Conservation (phyloP, 2,113 vertebrate species). For the Ranitomeya variabilis region DNA sequence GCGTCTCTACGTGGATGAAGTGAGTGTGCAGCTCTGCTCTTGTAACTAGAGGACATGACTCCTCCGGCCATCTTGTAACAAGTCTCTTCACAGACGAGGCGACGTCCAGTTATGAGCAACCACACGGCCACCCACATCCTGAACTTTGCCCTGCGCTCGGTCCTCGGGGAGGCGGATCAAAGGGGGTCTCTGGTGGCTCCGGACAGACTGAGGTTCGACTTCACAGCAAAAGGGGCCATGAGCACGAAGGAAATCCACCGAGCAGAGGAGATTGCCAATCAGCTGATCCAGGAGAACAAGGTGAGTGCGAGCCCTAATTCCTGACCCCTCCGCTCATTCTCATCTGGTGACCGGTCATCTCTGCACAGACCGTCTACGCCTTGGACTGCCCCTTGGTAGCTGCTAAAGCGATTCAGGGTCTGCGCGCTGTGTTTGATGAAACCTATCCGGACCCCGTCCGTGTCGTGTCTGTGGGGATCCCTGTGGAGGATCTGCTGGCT, state of each 20-base stretch:
- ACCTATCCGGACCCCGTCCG: conserved; percentile 96
- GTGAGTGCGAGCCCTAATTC: conserved; percentile 64
- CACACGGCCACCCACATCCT: conserved; percentile 96
- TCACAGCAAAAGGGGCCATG: conserved; percentile 92
- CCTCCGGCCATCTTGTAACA: neutral
- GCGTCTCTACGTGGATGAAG: conserved; percentile 87
- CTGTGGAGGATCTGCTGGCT: conserved; percentile 83
- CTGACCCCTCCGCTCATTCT: neutral
- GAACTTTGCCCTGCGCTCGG: conserved; percentile 88
- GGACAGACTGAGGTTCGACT: conserved; percentile 93
- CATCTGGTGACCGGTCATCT: neutral
- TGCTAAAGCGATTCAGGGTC: conserved; percentile 94
- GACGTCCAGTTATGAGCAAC: conserved; percentile 94
- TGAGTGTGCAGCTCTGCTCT: conserved; percentile 64
- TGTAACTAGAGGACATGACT: neutral
- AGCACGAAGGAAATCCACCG: conserved; percentile 83
- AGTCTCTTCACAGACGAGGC: conserved; percentile 74
- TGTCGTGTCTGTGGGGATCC: conserved; percentile 91
- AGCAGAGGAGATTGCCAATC: conserved; percentile 82
- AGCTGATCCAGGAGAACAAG: conserved; percentile 87
- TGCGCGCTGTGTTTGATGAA: conserved; percentile 95
- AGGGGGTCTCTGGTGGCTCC: conserved; percentile 91
- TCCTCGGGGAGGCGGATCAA: conserved; percentile 96
- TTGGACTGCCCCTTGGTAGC: conserved; percentile 84
- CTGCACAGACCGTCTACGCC: conserved; percentile 82